These are phyloP conservation scores for Palythoa caribaeorum DNA, from an alignment of 92 coral and sea anemone genomes.

Conservation along the genomic window DNA sequence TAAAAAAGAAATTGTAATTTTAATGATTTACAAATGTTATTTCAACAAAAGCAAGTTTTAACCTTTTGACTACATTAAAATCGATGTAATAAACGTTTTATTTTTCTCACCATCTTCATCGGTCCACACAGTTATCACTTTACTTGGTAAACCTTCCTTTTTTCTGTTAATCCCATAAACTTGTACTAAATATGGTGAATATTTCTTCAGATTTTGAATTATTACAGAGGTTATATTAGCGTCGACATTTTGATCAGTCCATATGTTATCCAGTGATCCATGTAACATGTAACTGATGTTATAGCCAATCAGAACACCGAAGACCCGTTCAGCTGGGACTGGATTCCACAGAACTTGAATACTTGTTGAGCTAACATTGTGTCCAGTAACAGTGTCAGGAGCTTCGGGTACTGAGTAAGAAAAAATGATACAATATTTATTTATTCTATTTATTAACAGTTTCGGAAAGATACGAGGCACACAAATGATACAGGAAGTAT, in stretches of 20 bases:
- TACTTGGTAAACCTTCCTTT: constrained; percentile 76
- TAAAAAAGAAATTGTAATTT: too few relatives aligned
- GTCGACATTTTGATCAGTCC: constrained; percentile 47
- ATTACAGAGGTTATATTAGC: constrained; percentile 45
- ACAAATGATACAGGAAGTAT: too few relatives aligned
- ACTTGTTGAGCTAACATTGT: constrained; percentile 80
- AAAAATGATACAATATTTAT: not conserved
- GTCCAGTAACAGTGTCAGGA: constrained; percentile 69
- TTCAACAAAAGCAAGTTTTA: too few relatives aligned
- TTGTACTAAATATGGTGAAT: constrained; percentile 72
- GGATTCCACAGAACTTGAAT: constrained; percentile 80
- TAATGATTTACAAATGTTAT: too few relatives aligned
- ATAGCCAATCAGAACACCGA: constrained; percentile 84
- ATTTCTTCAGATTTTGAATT: constrained; percentile 68
- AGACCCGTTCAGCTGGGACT: constrained; percentile 63
- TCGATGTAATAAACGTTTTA: not conserved
- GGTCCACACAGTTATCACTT: constrained; percentile 63
- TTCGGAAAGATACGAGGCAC: too few relatives aligned
- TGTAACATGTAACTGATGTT: constrained; percentile 57
- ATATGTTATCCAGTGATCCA: constrained; percentile 20
- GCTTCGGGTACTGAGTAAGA: constrained; percentile 43
- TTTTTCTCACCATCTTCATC: constrained; percentile 85
- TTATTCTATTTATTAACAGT: too few relatives aligned
- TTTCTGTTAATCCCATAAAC: constrained; percentile 82
- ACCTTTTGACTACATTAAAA: too few relatives aligned